A percentile compares a stretch with the other conserved stretches of the same genome.
Conservation (phyloP, 2,888 invertebrate species). For the Dicycla oo region DNA sequence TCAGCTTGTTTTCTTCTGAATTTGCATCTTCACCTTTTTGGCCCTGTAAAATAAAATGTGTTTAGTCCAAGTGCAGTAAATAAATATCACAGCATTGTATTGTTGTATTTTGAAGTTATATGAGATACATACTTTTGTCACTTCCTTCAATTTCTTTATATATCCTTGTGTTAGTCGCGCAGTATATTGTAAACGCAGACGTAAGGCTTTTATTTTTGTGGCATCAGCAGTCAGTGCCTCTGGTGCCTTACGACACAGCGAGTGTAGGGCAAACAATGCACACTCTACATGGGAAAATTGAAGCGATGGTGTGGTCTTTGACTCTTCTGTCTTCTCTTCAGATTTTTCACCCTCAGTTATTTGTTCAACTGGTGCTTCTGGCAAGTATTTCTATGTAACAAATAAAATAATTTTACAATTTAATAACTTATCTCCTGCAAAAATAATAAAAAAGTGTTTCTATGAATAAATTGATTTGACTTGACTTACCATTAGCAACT, state of each 20-base stretch:
- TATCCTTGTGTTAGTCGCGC: slow-evolving; percentile 97
- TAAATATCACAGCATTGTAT: not conserved
- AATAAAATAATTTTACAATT: not conserved
- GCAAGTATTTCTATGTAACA: slow-evolving; percentile 94
- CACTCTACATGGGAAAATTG: slow-evolving; percentile 98
- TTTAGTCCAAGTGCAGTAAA: slow-evolving; percentile 10
- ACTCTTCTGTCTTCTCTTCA: slow-evolving; percentile 78
- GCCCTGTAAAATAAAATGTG: slow-evolving; percentile 85
- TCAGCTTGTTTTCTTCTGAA: slow-evolving; percentile 94
- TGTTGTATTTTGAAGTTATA: not conserved
- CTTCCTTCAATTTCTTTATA: slow-evolving; percentile 92
- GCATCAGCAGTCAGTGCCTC: slow-evolving; percentile 94
- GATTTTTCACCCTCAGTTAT: slow-evolving; percentile 84
- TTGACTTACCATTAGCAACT: slow-evolving; percentile 93
- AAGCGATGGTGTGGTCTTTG: slow-evolving; percentile 93
- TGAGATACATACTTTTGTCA: slow-evolving; percentile 83
- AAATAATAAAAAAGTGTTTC: too few relatives aligned
- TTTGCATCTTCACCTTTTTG: slow-evolving; percentile 94
- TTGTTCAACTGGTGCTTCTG: slow-evolving; percentile 94
- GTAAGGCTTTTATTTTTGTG: slow-evolving; percentile 95
- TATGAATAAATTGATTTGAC: not conserved
- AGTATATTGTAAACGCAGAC: slow-evolving; percentile 96
- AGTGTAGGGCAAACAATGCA: slow-evolving; percentile 94
- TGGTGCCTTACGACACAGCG: slow-evolving; percentile 94
- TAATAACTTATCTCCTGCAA: not conserved